These are phyloP conservation scores for Hirundo rustica DNA, from an alignment of 2,797 vertebrate genomes.

Conservation along the genomic window DNA sequence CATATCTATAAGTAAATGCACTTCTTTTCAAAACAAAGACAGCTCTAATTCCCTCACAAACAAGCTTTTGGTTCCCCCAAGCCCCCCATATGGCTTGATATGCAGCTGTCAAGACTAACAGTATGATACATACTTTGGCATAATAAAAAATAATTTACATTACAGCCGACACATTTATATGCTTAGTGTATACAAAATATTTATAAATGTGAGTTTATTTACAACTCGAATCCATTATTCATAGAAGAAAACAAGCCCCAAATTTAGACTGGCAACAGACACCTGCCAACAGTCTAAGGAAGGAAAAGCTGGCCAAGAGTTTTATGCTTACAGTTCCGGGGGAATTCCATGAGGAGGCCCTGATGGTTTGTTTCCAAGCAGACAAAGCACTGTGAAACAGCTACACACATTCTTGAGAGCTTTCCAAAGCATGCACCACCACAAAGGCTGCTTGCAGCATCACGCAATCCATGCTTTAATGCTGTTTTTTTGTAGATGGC, in stretches of 20 bases:
- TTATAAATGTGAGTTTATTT: slow-evolving; percentile 79
- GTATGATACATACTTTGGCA: slow-evolving; percentile 68
- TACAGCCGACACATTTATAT: slow-evolving; percentile 64
- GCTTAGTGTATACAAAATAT: slow-evolving; percentile 78
- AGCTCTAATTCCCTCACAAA: background rate
- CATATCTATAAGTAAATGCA: background rate
- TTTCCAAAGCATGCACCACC: background rate
- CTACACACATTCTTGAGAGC: background rate
- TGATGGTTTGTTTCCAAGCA: slow-evolving; percentile 23
- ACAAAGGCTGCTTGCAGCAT: slow-evolving; percentile 16
- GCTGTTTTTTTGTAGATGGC: background rate
- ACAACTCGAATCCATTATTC: slow-evolving; percentile 67
- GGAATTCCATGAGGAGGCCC: slow-evolving; percentile 16
- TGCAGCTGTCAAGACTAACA: slow-evolving; percentile 52
- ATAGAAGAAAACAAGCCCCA: slow-evolving; percentile 33
- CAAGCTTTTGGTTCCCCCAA: slow-evolving; percentile 31
- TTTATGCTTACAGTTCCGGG: background rate
- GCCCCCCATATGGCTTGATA: slow-evolving; percentile 54
- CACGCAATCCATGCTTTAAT: background rate
- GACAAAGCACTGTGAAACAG: slow-evolving; percentile 20
- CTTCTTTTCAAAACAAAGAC: background rate
- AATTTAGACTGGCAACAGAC: slow-evolving; percentile 18
- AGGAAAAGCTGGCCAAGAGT: slow-evolving; percentile 49
- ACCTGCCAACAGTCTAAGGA: slow-evolving; percentile 52
- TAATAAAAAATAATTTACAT: slow-evolving; percentile 79